Conservation (phyloP, 37 sponge, comb jelly and placozoan genomes). For the Cliona cf. orientalis region DNA sequence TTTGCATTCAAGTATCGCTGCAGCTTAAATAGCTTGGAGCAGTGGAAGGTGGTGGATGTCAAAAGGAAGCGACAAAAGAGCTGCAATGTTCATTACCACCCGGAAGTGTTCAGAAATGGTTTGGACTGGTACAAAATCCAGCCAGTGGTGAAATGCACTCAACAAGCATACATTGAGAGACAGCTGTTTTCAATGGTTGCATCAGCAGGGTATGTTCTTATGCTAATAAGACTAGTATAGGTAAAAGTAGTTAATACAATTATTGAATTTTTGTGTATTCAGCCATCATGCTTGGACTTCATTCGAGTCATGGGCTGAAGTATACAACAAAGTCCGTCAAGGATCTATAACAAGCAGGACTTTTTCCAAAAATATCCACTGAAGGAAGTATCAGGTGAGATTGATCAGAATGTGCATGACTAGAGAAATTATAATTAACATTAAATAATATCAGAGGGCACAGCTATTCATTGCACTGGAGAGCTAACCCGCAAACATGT, state of each 20-base stretch:
- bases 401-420: background rate
- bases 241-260: background rate
- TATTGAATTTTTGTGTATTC: background rate
- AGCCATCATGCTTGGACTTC: slow-evolving; percentile 40
- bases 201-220: slow-evolving; percentile 18
- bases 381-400: background rate
- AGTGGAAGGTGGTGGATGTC: slow-evolving; percentile 35
- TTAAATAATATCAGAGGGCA: background rate
- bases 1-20: slow-evolving; percentile 16
- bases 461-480: background rate
- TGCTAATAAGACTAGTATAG: background rate
- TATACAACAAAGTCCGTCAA: slow-evolving; percentile 7
- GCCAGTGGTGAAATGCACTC: slow-evolving; percentile 12
- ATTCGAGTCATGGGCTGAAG: slow-evolving; percentile 14
- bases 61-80: slow-evolving; percentile 1
- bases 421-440: background rate
- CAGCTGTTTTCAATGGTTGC: background rate
- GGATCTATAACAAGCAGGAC: background rate
- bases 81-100: too few species aligned
- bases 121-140: too few species aligned
- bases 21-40: slow-evolving; percentile 23
- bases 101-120: too few species aligned
- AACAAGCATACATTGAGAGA: slow-evolving; percentile 9
- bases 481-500: slow-evolving; percentile 27
- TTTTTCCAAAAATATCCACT: background rate